Percentiles rank a stretch among this genome's conserved stretches.
phyloP scores from a whole-genome alignment of 2,888 invertebrate genomes.

The Agrypnus murinus region DNA sequence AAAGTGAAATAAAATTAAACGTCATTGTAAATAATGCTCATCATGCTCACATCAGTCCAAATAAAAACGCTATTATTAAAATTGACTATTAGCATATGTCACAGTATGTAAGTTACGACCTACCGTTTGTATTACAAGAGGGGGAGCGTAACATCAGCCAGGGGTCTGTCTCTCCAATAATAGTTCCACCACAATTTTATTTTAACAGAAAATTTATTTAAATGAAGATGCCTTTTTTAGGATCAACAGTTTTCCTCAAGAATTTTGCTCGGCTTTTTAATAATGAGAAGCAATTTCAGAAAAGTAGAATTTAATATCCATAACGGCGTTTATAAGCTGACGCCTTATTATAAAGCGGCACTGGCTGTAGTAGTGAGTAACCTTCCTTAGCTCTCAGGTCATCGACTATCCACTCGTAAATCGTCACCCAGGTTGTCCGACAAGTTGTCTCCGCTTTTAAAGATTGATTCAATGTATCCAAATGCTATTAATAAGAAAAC shows the following conservation, averaged over 20 bases:
- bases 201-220: constrained; percentile 11
- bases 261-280: background rate
- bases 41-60: constrained; percentile 54
- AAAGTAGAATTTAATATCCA: constrained; percentile 18
- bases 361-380: constrained; percentile 37
- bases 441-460: constrained; percentile 54
- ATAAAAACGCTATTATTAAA: constrained; percentile 60
- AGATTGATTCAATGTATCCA: constrained; percentile 60
- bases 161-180: background rate
- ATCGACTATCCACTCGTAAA: constrained; percentile 57
- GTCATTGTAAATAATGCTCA: constrained; percentile 54
- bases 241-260: background rate
- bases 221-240: background rate
- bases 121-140: constrained; percentile 33
- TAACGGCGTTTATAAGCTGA: constrained; percentile 38
- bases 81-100: constrained; percentile 62
- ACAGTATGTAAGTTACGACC: constrained; percentile 46
- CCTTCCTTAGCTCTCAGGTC: constrained; percentile 54
- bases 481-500: constrained; percentile 58
- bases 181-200: constrained; percentile 24
- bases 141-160: constrained; percentile 24
- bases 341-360: constrained; percentile 32
- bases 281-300: background rate
- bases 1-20: constrained; percentile 48
- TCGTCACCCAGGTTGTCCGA: constrained; percentile 58